Base-by-base conservation (phyloP, 2,113 vertebrate species). In the Leptodactylus fuscus region DNA sequence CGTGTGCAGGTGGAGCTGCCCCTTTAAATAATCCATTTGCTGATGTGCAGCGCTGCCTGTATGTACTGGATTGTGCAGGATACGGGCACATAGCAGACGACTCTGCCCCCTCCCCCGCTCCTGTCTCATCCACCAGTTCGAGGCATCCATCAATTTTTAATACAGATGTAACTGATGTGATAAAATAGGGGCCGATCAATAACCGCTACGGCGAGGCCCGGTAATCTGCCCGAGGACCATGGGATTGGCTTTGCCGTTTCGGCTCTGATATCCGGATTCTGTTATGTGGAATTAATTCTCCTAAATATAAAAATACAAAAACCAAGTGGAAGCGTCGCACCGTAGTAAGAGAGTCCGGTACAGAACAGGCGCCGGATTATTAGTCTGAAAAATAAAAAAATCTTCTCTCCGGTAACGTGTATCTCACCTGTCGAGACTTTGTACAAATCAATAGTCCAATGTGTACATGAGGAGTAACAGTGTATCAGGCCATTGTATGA, bases 91-190 rank as follows among this genome's bases (percentile, higher is more conserved):
- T 62, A 29, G 58, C 58, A 29, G 58, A 13, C 11, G 11, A n/a
- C n/a, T n/a, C n/a, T n/a, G n/a, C n/a, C 27, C 38, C n/a, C 38
- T 20, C 4, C 60, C 29, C 24, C 46, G 15, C 38, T 18, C 41
- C 27, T 6, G 24, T 49, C 73, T 75, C 46, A 76, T 76, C 46
- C 73, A 51, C 27, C 48, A 32, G 6, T 24, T 32, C 51, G 46
- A 27, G 48, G 20, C 73, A 76, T 76, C 73, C 46, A 51, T 76
- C 73, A 76, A 76, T 76, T 76, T 51, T 76, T 76, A 76, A 76
- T 76, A 51, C 73, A 76, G 46, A 76, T 76, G 73, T 76, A 76
- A 76, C 24, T 49, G 46, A 76, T 76, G 73, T 32, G 73, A 76
- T 76, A 32, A 51, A 51, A 76, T 16, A n/a, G 46, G 29, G 44